Percentiles rank a stretch among this genome's conserved stretches.
phyloP scores from a whole-genome alignment of 2,113 vertebrate species.

The Baryphthengus martii region DNA sequence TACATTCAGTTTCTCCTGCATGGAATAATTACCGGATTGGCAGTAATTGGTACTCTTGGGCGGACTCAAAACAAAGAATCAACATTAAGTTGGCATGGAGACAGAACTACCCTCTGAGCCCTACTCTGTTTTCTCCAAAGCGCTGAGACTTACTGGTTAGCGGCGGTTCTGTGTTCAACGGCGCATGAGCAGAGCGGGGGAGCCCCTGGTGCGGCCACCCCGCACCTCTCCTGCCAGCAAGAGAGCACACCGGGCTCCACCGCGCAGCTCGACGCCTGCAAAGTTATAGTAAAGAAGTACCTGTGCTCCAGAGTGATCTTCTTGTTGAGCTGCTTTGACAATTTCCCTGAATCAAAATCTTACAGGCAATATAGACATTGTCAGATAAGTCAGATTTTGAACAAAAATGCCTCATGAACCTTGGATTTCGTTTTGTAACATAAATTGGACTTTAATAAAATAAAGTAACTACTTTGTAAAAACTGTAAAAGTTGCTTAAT shows the following conservation, averaged over 20 bases:
- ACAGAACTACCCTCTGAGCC: background rate
- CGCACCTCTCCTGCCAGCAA: background rate
- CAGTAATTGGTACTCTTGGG: constrained; percentile 21
- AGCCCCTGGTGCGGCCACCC: background rate
- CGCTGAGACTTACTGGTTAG: background rate
- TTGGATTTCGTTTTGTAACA: background rate
- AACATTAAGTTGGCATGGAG: constrained; percentile 26
- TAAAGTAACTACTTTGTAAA: background rate
- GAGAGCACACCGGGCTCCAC: background rate
- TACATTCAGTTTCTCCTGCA: background rate
- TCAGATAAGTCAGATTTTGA: background rate
- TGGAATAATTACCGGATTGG: constrained; percentile 12
- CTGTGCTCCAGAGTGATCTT: background rate
- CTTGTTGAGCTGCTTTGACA: background rate
- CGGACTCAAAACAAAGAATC: background rate
- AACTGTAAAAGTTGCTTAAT: background rate
- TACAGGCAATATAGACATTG: background rate
- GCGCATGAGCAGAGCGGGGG: background rate
- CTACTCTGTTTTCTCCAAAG: background rate
- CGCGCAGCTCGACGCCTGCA: background rate
- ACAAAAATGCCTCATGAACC: background rate
- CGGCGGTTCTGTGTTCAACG: background rate
- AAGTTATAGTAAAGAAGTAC: background rate
- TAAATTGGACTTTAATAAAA: background rate
- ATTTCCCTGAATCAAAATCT: background rate